Conservation (phyloP, 2,888 invertebrate genomes). For the Gasteruption jaculator region DNA sequence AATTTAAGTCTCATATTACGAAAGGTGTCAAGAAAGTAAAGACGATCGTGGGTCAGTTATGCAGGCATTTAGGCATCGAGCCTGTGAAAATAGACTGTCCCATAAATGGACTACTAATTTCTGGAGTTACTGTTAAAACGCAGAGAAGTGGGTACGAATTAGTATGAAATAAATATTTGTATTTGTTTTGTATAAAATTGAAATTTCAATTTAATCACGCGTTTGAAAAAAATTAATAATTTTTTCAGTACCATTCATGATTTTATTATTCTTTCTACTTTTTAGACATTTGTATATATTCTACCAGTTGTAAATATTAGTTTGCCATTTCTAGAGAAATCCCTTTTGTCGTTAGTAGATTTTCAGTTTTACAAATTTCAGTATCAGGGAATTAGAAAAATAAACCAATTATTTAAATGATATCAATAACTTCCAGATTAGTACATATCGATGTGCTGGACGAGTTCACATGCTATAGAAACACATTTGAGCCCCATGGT, state of each 20-base stretch:
- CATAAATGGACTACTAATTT: conserved; percentile 22
- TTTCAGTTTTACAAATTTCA: too few relatives aligned
- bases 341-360: too few relatives aligned
- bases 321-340: too few relatives aligned
- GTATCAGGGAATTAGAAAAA: too few relatives aligned
- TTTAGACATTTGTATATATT: too few relatives aligned
- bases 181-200: not conserved
- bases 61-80: conserved; percentile 29
- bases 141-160: not conserved
- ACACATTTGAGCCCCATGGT: conserved; percentile 44
- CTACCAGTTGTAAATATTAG: too few relatives aligned
- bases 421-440: conserved; percentile 32
- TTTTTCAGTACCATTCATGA: too few relatives aligned
- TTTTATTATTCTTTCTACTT: too few relatives aligned
- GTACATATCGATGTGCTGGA: conserved; percentile 53
- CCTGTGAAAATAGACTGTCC: conserved; percentile 34
- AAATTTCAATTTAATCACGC: conserved; percentile 3
- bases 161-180: conserved; percentile 6
- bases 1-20: conserved; percentile 28
- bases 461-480: conserved; percentile 45
- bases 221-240: too few relatives aligned
- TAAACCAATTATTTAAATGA: too few relatives aligned
- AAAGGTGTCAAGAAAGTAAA: conserved; percentile 35
- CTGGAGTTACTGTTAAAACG: conserved; percentile 25
- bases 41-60: conserved; percentile 30